Evolutionary conservation across 2,888 invertebrate species (phyloP).

Genomic region (Calameuta pallipes): DNA sequence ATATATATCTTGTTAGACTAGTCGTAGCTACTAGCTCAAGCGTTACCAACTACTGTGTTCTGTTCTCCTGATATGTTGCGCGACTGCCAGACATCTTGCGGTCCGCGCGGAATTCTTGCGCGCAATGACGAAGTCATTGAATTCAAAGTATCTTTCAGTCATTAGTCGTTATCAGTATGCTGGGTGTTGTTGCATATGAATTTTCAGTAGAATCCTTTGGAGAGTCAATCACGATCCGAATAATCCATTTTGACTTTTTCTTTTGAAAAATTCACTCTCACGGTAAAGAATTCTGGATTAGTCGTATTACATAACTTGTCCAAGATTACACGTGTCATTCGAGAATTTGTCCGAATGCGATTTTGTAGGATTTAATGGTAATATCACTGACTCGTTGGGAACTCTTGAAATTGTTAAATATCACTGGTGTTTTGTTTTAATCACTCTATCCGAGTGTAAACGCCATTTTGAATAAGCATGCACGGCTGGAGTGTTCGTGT

Average conservation of each 20-base stretch:
- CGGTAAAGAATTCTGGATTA: not conserved
- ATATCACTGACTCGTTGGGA: not conserved
- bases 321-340: not conserved
- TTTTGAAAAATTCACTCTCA: not conserved
- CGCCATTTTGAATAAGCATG: not conserved
- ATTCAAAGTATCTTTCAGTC: not conserved
- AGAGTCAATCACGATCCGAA: not conserved
- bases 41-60: slow-evolving; percentile 6
- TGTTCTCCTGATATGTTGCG: slow-evolving; percentile 43
- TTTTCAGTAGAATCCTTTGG: not conserved
- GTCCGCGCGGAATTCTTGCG: slow-evolving; percentile 36
- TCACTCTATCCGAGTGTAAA: not conserved
- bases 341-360: not conserved
- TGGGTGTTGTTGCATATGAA: not conserved
- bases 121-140: not conserved
- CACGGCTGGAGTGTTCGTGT: not conserved
- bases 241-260: not conserved
- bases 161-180: not conserved
- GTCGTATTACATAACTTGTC: not conserved
- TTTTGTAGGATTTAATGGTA: not conserved
- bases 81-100: slow-evolving; percentile 51
- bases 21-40: not conserved
- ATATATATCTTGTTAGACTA: not conserved
- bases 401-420: not conserved
- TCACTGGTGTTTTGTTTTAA: not conserved